These are phyloP conservation scores for Diplosoma virens DNA, from an alignment of 23 tunicate genomes.

Conservation along the genomic window DNA sequence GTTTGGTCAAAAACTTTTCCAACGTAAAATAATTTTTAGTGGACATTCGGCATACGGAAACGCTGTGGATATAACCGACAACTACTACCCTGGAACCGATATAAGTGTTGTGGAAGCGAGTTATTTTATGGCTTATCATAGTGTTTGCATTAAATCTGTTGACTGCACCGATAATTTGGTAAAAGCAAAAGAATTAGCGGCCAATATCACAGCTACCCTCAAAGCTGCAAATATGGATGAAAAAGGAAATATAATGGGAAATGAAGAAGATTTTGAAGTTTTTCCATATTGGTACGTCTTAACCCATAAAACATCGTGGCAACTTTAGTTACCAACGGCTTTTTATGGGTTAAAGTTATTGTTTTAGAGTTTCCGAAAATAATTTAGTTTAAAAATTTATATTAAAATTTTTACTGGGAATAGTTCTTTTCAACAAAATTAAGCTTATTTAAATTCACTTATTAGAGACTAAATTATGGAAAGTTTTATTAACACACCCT, in stretches of 20 bases:
- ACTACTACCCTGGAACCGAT: not conserved
- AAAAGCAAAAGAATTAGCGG: slow-evolving; percentile 73
- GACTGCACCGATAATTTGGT: slow-evolving; percentile 92
- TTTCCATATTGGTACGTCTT: slow-evolving; percentile 68
- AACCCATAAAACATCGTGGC: not conserved
- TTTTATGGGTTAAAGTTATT: too few species aligned
- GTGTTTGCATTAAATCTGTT: slow-evolving; percentile 91
- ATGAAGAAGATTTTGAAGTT: slow-evolving; percentile 70
- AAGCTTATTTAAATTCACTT: too few species aligned
- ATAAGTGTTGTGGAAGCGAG: slow-evolving; percentile 52
- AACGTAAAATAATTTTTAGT: too few species aligned
- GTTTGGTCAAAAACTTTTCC: too few species aligned
- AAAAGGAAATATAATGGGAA: slow-evolving; percentile 24
- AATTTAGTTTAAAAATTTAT: too few species aligned
- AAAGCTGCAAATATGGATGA: slow-evolving; percentile 31
- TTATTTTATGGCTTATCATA: slow-evolving; percentile 88
- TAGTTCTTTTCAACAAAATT: too few species aligned
- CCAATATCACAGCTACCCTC: slow-evolving; percentile 72
- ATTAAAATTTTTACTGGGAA: too few species aligned
- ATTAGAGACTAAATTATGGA: too few species aligned
- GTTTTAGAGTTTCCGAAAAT: too few species aligned
- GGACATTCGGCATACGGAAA: slow-evolving; percentile 96
- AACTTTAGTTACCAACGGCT: not conserved
- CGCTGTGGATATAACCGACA: slow-evolving; percentile 61
- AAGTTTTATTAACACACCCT: too few species aligned